Conservation (phyloP, 2,113 vertebrate species). For the Tor tambroides region DNA sequence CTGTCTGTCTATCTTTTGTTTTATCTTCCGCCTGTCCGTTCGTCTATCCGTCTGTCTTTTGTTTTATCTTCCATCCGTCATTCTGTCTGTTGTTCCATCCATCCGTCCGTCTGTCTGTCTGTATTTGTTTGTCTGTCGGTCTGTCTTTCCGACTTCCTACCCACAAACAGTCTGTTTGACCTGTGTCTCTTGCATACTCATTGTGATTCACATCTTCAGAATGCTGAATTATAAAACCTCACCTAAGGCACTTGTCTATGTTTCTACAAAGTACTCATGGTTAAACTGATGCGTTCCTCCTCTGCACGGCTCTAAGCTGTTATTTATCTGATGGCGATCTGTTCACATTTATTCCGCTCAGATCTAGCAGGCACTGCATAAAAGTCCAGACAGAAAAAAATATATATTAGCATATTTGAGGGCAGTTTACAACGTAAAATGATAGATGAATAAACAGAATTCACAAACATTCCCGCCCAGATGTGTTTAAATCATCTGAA, state of each 20-base stretch:
- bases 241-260: constrained; percentile 9
- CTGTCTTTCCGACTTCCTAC: neutral
- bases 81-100: no score
- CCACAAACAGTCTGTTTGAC: neutral
- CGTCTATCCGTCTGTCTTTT: no score
- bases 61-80: no score
- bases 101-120: no score
- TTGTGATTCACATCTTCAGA: neutral
- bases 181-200: neutral
- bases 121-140: no score
- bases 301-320: neutral
- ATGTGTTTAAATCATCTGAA: constrained; percentile 20
- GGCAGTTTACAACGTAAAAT: constrained; percentile 61
- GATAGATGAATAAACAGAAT: constrained; percentile 61
- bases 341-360: neutral
- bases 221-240: constrained; percentile 11
- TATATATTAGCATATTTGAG: constrained; percentile 64
- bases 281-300: neutral
- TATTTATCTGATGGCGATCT: neutral
- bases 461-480: neutral
- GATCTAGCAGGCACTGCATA: neutral
- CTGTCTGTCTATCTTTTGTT: no score
- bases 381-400: neutral
- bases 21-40: no score
- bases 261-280: neutral